A percentile compares a stretch with the other conserved stretches of the same genome.
Evolutionary conservation across 2,888 invertebrate genomes (phyloP).

Genomic region (Drosophila parthenogenetica): DNA sequence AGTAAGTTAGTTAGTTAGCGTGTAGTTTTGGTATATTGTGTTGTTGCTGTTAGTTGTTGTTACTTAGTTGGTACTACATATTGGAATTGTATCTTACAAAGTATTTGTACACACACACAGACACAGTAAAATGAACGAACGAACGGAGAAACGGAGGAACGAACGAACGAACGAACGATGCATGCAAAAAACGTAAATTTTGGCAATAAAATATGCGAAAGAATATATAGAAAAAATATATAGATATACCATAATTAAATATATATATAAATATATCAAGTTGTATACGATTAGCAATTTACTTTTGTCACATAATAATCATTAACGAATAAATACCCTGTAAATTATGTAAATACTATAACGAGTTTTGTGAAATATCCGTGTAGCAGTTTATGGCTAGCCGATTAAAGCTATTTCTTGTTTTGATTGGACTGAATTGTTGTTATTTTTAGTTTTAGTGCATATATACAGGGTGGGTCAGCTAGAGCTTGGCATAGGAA

Average conservation of each 20-base stretch:
- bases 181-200: conserved; percentile 74
- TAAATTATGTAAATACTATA: conserved; percentile 20
- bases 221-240: conserved; percentile 69
- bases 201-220: conserved; percentile 63
- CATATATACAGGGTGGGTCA: too few relatives aligned
- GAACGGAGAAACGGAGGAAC: conserved; percentile 57
- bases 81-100: conserved; percentile 82
- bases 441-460: too few relatives aligned
- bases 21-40: conserved; percentile 5
- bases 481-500: too few relatives aligned
- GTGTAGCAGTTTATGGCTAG: not conserved
- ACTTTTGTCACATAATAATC: conserved; percentile 19
- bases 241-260: conserved; percentile 56
- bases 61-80: conserved; percentile 49
- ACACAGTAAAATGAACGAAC: conserved; percentile 77
- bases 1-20: not conserved
- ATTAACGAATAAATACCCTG: conserved; percentile 23
- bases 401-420: too few relatives aligned
- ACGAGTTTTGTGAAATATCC: not conserved
- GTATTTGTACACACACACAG: conserved; percentile 76
- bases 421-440: too few relatives aligned
- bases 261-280: conserved; percentile 37
- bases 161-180: conserved; percentile 71
- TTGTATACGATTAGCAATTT: conserved; percentile 47
- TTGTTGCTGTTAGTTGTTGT: conserved; percentile 18